These are phyloP conservation scores for Drosophila melanica DNA, from an alignment of 1,140 invertebrate species.

Conservation along the genomic window DNA sequence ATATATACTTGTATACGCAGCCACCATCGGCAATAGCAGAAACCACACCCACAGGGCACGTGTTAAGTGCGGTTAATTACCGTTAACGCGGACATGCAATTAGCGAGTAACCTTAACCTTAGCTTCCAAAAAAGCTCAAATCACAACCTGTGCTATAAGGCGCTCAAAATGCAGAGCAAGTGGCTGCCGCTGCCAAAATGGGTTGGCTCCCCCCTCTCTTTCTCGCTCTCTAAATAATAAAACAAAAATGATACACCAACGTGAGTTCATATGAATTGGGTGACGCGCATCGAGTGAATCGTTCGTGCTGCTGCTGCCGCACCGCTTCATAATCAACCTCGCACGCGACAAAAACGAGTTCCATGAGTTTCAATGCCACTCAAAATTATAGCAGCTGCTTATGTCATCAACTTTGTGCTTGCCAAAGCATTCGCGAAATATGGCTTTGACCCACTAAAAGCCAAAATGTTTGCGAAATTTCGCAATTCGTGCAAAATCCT, in stretches of 20 bases:
- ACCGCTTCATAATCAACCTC: background rate
- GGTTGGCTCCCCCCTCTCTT: slow-evolving; percentile 27
- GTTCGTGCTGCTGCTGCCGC: background rate
- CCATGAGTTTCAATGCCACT: slow-evolving; percentile 67
- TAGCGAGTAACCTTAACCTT: slow-evolving; percentile 83
- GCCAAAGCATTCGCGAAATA: slow-evolving; percentile 45
- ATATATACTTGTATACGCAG: slow-evolving; percentile 18
- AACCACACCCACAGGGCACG: slow-evolving; percentile 9
- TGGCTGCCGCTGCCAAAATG: slow-evolving; percentile 63
- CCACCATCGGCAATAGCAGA: slow-evolving; percentile 34
- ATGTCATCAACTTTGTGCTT: slow-evolving; percentile 57
- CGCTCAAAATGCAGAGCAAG: slow-evolving; percentile 72
- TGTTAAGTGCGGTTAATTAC: slow-evolving; percentile 71
- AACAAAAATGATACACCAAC: background rate
- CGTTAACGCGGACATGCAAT: slow-evolving; percentile 47
- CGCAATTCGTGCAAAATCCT: slow-evolving; percentile 64
- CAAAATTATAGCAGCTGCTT: slow-evolving; percentile 51
- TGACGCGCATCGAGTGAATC: slow-evolving; percentile 56
- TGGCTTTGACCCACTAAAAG: slow-evolving; percentile 64
- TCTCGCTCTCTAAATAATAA: slow-evolving; percentile 1
- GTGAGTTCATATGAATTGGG: slow-evolving; percentile 64
- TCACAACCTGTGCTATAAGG: slow-evolving; percentile 83
- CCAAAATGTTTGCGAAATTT: slow-evolving; percentile 69
- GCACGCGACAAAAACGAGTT: slow-evolving; percentile 46
- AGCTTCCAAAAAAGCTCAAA: slow-evolving; percentile 84